Evolutionary conservation across 2,888 invertebrate species (phyloP).

Genomic region (Xanthia icteritia): DNA sequence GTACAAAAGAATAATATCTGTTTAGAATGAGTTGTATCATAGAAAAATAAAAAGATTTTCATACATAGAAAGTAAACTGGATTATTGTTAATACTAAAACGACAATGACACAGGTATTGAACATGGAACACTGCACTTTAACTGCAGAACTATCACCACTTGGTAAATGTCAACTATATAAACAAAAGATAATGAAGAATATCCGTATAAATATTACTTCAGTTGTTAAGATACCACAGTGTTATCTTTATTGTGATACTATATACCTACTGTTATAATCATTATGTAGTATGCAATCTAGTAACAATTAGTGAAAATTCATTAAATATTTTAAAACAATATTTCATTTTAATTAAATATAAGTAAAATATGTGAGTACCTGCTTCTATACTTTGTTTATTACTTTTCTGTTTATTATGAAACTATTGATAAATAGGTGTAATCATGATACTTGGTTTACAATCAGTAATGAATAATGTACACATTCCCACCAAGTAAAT

Average conservation of each 20-base stretch:
- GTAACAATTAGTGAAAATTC: background rate
- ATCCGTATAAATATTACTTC: constrained; percentile 4
- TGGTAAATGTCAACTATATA: background rate
- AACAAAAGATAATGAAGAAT: constrained; percentile 5
- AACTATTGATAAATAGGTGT: background rate
- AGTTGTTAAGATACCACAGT: constrained; percentile 13
- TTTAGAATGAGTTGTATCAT: background rate
- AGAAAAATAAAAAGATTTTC: background rate
- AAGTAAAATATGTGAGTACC: background rate
- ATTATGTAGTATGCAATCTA: background rate
- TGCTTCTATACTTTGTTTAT: background rate
- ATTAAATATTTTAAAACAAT: background rate
- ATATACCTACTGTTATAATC: background rate
- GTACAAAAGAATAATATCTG: background rate
- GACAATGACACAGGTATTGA: constrained; percentile 9
- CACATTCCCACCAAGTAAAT: background rate
- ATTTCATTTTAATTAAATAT: background rate
- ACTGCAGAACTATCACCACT: constrained; percentile 12
- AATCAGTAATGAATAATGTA: background rate
- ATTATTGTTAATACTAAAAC: background rate
- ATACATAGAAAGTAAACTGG: background rate
- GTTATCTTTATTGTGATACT: constrained; percentile 29
- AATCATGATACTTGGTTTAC: background rate
- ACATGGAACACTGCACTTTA: constrained; percentile 11
- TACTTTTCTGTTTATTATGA: background rate